phyloP scores from a whole-genome alignment of 2,888 invertebrate species.

The Trichopria drosophilae region DNA sequence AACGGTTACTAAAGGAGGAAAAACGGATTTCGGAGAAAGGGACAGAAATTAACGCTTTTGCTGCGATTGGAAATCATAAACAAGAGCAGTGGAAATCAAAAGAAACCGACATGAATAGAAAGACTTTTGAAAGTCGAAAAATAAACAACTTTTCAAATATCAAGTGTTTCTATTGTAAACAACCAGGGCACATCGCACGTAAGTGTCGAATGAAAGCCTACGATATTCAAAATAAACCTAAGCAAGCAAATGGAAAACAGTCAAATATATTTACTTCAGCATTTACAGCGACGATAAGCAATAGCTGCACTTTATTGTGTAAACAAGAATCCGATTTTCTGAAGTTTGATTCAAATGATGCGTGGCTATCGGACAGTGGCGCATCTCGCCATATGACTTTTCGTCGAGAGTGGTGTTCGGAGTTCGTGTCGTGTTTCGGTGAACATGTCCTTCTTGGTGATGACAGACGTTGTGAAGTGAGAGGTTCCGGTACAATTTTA shows the following conservation, averaged over 20 bases:
- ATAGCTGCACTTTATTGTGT: too few species aligned
- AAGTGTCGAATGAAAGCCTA: neutral
- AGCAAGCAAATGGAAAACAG: neutral
- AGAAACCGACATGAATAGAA: too few species aligned
- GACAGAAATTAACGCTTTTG: too few species aligned
- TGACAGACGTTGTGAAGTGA: too few species aligned
- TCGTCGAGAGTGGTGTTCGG: constrained; percentile 9
- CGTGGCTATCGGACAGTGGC: constrained; percentile 13
- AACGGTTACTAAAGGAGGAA: constrained; percentile 35
- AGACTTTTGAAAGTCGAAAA: too few species aligned
- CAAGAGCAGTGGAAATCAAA: neutral
- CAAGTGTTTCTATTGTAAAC: constrained; percentile 5
- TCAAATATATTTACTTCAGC: neutral
- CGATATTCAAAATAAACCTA: neutral
- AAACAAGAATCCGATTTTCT: neutral
- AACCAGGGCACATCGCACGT: neutral
- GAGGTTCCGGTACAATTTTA: constrained; percentile 15
- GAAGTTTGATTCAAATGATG: too few species aligned
- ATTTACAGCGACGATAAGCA: too few species aligned
- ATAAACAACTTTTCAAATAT: too few species aligned
- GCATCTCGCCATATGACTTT: constrained; percentile 17
- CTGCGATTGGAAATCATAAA: constrained; percentile 9
- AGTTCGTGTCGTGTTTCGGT: too few species aligned
- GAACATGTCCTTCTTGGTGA: constrained; percentile 4
- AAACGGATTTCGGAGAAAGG: too few species aligned